phyloP scores from a whole-genome alignment of 2,113 vertebrate species.

The Neofelis nebulosa region DNA sequence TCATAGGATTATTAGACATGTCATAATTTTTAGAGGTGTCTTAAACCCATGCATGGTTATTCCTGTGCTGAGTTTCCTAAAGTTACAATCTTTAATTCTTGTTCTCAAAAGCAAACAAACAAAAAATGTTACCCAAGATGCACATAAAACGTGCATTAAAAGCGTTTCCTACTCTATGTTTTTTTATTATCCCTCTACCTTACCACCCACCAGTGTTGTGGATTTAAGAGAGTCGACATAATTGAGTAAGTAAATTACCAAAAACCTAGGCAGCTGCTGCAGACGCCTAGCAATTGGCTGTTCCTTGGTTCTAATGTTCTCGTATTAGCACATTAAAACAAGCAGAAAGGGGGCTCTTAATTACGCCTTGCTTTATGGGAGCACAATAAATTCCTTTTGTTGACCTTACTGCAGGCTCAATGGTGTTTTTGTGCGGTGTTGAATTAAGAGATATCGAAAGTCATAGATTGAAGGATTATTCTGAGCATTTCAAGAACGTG shows the following conservation, averaged over 20 bases:
- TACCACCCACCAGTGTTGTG: slow-evolving; percentile 83
- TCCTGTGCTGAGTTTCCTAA: slow-evolving; percentile 78
- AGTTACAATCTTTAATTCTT: slow-evolving; percentile 84
- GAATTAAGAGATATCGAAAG: slow-evolving; percentile 79
- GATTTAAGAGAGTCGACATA: slow-evolving; percentile 86
- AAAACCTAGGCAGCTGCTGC: slow-evolving; percentile 79
- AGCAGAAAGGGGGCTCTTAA: slow-evolving; percentile 82
- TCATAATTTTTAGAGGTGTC: slow-evolving; percentile 84
- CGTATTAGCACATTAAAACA: slow-evolving; percentile 84
- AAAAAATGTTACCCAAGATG: slow-evolving; percentile 84
- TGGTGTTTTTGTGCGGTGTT: slow-evolving; percentile 71
- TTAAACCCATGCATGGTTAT: slow-evolving; percentile 80
- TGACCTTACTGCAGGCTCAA: slow-evolving; percentile 73
- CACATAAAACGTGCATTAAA: slow-evolving; percentile 86
- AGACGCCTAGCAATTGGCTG: slow-evolving; percentile 78
- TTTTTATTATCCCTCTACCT: slow-evolving; percentile 85
- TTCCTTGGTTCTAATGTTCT: slow-evolving; percentile 80
- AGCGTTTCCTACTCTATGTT: slow-evolving; percentile 83
- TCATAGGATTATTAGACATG: slow-evolving; percentile 82
- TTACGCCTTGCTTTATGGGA: slow-evolving; percentile 73
- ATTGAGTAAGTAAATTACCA: slow-evolving; percentile 85
- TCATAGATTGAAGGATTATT: slow-evolving; percentile 77
- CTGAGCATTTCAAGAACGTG: slow-evolving; percentile 70
- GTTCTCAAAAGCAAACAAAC: slow-evolving; percentile 82
- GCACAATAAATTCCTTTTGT: slow-evolving; percentile 78